Base-by-base conservation (phyloP, 2,113 vertebrate species). In the Caloenas nicobarica region DNA sequence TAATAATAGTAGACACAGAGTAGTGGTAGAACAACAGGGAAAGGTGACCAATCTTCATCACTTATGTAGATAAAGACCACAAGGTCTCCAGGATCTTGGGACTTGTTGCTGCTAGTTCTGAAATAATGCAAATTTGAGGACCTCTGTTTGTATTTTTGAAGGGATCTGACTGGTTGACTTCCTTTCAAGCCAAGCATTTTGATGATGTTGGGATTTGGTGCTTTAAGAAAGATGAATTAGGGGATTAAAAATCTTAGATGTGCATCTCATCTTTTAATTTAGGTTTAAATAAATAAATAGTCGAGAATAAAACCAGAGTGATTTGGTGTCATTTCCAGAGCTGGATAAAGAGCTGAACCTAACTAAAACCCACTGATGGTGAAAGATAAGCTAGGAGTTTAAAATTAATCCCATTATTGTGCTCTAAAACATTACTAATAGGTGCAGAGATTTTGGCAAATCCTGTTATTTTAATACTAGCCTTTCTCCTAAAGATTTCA, bases 371-470 rank as follows among this genome's bases (percentile, higher is more conserved):
- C 15, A 46, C 22, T 4, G 4, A 71, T 54, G 44, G 44, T 62
- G 25, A 87, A 79, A 91, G 69, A 36, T 42, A 34, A 95, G 31
- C 4, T 12, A 50, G 21, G 48, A 51, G 44, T 76, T 87, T 54
- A 76, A 92, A 79, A 81, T 72, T 79, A 86, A 93, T 76, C 77
- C 65, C 40, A 28, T 89, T 91, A 51, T 73, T 84, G 29, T 85
- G 12, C 83, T 77, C 26, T 46, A 66, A 85, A 92, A 69, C 11
- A 11, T 48, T 81, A 72, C 57, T 69, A 85, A 80, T 66, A 77
- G 14, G 26, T 70, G 65, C 7, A 71, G 21, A 60, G 29, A 18
- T 68, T 68, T 81, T 28, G 85, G 46, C 33, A 91, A 90, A 92
- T 73, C 60, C 50, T 9, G 4, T 62, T 72, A 51, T 72, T 94